Conservation (phyloP, 1,140 invertebrate species). For the Drosophila repletoides region DNA sequence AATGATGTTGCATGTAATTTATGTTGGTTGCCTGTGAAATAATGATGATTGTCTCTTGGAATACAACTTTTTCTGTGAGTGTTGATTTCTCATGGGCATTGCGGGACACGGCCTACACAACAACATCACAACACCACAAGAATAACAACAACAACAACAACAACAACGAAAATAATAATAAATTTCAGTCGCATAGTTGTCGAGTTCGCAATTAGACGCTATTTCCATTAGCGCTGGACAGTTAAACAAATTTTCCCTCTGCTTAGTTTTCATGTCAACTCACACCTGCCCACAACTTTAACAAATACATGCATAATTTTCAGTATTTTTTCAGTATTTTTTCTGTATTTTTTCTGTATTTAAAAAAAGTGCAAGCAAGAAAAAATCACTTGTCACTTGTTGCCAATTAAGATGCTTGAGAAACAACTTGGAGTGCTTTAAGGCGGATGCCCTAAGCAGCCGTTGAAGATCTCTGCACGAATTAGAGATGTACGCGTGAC, state of each 20-base stretch:
- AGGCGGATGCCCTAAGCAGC: constrained; percentile 3
- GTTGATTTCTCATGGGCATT: constrained; percentile 16
- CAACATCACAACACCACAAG: neutral
- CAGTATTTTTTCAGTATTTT: neutral
- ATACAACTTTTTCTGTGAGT: constrained; percentile 15
- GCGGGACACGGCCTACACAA: constrained; percentile 26
- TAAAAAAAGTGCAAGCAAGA: constrained; percentile 33
- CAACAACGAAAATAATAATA: constrained; percentile 22
- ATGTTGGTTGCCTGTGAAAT: constrained; percentile 13
- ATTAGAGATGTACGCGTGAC: constrained; percentile 19
- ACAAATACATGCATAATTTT: constrained; percentile 20
- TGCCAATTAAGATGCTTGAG: constrained; percentile 56
- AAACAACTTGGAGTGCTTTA: constrained; percentile 11
- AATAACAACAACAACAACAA: constrained; percentile 9
- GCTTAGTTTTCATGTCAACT: neutral
- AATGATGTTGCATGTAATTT: too few relatives aligned
- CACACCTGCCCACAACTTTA: constrained; percentile 57
- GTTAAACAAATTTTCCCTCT: constrained; percentile 30
- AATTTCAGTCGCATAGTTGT: constrained; percentile 3
- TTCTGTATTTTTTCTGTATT: neutral
- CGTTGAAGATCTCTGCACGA: neutral
- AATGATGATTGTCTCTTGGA: constrained; percentile 3
- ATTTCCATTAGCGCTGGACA: constrained; percentile 57
- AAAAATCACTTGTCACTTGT: constrained; percentile 69
- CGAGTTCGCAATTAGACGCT: constrained; percentile 55